Evolutionary conservation across 2,113 vertebrate species (phyloP), one percentile per base, ranked within the genome.

Genomic region (Ailurus styani): DNA sequence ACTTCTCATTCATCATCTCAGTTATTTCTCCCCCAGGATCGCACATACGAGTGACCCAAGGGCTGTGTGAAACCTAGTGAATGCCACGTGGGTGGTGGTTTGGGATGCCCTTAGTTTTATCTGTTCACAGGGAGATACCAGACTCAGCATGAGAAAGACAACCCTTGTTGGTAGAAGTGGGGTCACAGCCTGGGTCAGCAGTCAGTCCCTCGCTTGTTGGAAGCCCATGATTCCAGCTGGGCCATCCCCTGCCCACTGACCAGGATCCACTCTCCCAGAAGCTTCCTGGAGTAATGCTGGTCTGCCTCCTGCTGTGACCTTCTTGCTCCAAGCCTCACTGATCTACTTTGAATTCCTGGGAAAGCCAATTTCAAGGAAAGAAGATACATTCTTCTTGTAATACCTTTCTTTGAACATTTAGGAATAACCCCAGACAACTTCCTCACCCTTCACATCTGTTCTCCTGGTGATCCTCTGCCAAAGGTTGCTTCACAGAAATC

Each of bases 21-120:
- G 13, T 54, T 31, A 6, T 57, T n/a, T 72, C 20, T 52, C 37
- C 55, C 73, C 75, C 27, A 40, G 20, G 20, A 10, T 34, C 54
- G 17, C 5, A 68, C 15, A 1, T 2, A 31, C 0, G 0, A 81
- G 70, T 81, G 77, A 57, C 73, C 55, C 57, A 20, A 25, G 20
- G 18, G 6, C 37, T 40, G 2, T 17, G 1, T 2, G 54, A 42
- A 62, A 27, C 21, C 25, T 7, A 64, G 50, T 23, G 42, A 31
- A 7, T 0, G 31, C 23, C 0, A 0, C 70, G 0, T 9, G 37
- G 37, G 37, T 7, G 1, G 25, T n/a, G 34, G 5, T 52, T 72
- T 45, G 47, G 40, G 45, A 4, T 17, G 29, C 4, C 9, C 13
- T 87, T n/a, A 10, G 13, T 83, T 88, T 64, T 57, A 42, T 17